Evolutionary conservation across 2,888 invertebrate species (phyloP).

Genomic region (Drosophila kambysellisi): DNA sequence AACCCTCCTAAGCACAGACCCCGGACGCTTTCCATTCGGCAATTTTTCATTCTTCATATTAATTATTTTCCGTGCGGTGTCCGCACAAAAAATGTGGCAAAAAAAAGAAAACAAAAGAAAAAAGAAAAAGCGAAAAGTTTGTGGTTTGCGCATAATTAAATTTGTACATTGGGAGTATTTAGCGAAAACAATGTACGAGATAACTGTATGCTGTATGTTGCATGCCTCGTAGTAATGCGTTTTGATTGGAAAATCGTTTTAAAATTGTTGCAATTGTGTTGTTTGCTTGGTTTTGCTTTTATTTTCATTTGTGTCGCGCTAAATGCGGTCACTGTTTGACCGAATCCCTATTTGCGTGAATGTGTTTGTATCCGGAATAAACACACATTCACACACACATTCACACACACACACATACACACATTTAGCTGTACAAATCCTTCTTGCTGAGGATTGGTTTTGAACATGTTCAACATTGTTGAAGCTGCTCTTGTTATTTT

Average conservation of each 20-base stretch:
- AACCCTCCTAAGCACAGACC: not conserved
- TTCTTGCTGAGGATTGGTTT: conserved; percentile 65
- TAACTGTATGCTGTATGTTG: conserved; percentile 29
- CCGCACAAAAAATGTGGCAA: conserved; percentile 3
- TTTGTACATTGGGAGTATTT: conserved; percentile 27
- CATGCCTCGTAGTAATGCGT: conserved; percentile 47
- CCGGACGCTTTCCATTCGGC: conserved; percentile 35
- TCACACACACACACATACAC: not conserved
- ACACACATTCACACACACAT: conserved; percentile 2
- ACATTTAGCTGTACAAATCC: conserved; percentile 24
- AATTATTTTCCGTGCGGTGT: conserved; percentile 54
- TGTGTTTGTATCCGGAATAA: conserved; percentile 43
- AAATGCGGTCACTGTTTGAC: conserved; percentile 52
- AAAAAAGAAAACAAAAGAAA: not conserved
- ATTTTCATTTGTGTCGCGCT: conserved; percentile 56
- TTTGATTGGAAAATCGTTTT: conserved; percentile 78
- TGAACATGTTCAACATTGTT: conserved; percentile 67
- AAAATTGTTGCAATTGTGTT: conserved; percentile 60
- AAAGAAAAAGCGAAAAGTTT: conserved; percentile 20
- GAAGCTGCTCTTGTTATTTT: conserved; percentile 36
- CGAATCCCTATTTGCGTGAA: conserved; percentile 42
- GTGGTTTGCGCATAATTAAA: conserved; percentile 59
- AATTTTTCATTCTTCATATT: conserved; percentile 58
- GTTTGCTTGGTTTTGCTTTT: conserved; percentile 43
- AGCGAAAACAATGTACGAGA: conserved; percentile 16